These are phyloP conservation scores for Hippoglossus stenolepis DNA, from an alignment of 2,113 vertebrate species.

Conservation along the genomic window DNA sequence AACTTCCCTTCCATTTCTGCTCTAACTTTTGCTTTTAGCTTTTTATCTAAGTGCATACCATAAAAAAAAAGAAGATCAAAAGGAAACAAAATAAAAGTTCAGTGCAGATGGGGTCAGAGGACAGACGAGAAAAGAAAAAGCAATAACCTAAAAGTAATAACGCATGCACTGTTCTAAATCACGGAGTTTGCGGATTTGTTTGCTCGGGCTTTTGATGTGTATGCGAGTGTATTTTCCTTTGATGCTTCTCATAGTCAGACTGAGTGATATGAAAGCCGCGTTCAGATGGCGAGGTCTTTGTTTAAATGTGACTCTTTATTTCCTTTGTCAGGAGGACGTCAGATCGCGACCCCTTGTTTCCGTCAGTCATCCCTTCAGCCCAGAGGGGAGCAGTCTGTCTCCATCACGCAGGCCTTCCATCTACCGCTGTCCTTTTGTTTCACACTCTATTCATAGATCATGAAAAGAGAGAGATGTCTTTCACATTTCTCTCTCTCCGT, in stretches of 20 bases:
- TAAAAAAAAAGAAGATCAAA: constrained; percentile 50
- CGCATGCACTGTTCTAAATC: constrained; percentile 44
- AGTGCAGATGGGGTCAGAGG: constrained; percentile 31
- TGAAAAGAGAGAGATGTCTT: constrained; percentile 41
- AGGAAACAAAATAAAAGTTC: constrained; percentile 40
- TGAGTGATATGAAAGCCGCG: constrained; percentile 52
- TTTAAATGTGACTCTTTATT: constrained; percentile 66
- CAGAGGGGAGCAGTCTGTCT: constrained; percentile 61
- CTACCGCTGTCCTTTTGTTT: constrained; percentile 70
- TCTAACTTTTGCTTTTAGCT: constrained; percentile 7
- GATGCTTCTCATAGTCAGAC: constrained; percentile 41
- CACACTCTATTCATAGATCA: constrained; percentile 70
- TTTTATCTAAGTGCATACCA: constrained; percentile 25
- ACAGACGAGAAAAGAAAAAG: constrained; percentile 21
- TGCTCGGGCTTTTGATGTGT: constrained; percentile 22
- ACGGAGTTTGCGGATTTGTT: constrained; percentile 48
- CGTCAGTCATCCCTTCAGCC: constrained; percentile 66
- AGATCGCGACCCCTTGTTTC: constrained; percentile 61
- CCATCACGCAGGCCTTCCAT: constrained; percentile 48
- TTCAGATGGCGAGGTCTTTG: constrained; percentile 60
- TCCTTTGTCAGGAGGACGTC: constrained; percentile 49
- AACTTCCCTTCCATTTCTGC: constrained; percentile 19
- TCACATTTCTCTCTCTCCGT: constrained; percentile 38
- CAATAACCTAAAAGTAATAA: constrained; percentile 67
- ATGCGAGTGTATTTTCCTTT: constrained; percentile 32